phyloP scores from a whole-genome alignment of 2,888 invertebrate genomes.

The Azorinus chamasolen region DNA sequence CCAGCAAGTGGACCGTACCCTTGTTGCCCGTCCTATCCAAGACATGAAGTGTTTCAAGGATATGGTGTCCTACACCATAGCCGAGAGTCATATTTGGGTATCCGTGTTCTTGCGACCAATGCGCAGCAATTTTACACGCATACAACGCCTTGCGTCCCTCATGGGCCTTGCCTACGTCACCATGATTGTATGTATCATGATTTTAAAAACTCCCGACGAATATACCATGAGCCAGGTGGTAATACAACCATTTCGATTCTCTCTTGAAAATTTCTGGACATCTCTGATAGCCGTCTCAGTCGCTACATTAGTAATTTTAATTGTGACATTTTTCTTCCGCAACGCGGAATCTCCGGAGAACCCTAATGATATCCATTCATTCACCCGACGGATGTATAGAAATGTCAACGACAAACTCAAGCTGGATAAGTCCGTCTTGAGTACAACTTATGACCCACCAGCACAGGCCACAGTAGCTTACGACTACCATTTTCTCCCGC shows the following conservation, averaged over 20 bases:
- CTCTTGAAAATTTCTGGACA: conserved; percentile 64
- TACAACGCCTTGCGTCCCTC: conserved; percentile 76
- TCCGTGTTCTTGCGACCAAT: conserved; percentile 86
- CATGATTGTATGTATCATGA: conserved; percentile 78
- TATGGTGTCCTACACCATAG: conserved; percentile 83
- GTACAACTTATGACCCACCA: conserved; percentile 36
- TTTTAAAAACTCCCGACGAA: conserved; percentile 51
- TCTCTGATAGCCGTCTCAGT: conserved; percentile 76
- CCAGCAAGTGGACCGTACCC: conserved; percentile 85
- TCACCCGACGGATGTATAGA: conserved; percentile 30
- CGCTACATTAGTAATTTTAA: conserved; percentile 81
- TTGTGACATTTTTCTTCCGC: conserved; percentile 78
- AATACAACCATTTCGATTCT: conserved; percentile 64
- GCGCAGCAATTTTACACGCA: conserved; percentile 85
- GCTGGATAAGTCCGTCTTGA: conserved; percentile 44
- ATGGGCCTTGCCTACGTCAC: conserved; percentile 72
- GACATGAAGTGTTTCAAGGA: conserved; percentile 84
- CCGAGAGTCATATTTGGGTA: conserved; percentile 87
- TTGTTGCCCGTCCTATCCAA: conserved; percentile 84
- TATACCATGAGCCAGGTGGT: not conserved
- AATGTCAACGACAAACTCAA: conserved; percentile 35
- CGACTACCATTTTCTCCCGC: conserved; percentile 57
- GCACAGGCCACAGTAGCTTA: conserved; percentile 39
- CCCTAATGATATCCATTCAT: conserved; percentile 26
- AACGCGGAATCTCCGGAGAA: conserved; percentile 46